These are phyloP conservation scores for Stictonetta naevosa DNA, from an alignment of 2,113 vertebrate species.

Conservation along the genomic window DNA sequence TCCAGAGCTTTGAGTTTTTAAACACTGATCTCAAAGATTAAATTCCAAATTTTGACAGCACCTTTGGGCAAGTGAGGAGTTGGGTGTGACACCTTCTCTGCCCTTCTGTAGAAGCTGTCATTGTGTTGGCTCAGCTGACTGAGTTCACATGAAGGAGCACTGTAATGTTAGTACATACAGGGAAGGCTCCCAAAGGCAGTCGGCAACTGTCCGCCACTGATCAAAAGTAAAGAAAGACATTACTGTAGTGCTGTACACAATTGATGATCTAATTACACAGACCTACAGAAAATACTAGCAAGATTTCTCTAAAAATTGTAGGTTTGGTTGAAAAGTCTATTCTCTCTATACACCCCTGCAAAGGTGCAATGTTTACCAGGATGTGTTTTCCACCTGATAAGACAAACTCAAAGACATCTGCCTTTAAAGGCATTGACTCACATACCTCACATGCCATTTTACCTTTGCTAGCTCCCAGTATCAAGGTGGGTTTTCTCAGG, in stretches of 20 bases:
- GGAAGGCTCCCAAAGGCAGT: neutral
- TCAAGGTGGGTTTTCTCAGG: neutral
- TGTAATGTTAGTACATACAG: neutral
- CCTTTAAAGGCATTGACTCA: neutral
- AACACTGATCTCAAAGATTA: neutral
- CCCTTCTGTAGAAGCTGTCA: neutral
- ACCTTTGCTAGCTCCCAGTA: neutral
- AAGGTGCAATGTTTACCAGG: neutral
- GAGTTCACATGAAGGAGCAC: neutral
- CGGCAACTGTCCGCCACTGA: neutral
- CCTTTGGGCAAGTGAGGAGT: neutral
- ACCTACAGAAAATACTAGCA: neutral
- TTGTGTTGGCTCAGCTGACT: neutral
- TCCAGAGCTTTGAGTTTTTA: neutral
- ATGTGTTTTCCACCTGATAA: neutral
- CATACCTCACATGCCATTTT: neutral
- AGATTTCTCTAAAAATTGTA: neutral
- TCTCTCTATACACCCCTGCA: neutral
- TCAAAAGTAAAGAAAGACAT: neutral
- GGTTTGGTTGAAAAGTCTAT: neutral
- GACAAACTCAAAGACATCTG: neutral
- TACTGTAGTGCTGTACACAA: neutral
- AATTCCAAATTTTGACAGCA: conserved; percentile 22
- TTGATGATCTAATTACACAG: neutral
- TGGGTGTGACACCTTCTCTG: neutral